Base-by-base conservation (phyloP, 2,113 vertebrate species). In the Prionailurus viverrinus region DNA sequence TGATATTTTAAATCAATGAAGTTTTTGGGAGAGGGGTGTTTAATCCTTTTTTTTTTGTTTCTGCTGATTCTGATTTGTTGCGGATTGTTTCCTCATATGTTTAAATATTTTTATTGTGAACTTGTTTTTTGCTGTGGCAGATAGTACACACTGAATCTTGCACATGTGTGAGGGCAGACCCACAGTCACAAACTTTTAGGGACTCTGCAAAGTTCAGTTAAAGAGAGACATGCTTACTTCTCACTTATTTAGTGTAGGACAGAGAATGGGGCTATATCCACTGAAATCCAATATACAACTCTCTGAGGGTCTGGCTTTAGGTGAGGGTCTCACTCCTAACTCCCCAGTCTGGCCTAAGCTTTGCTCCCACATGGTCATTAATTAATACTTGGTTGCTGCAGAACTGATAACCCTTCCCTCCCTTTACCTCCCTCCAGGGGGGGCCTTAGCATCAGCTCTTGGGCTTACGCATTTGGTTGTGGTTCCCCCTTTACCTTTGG, bases 1-100 rank as follows among this genome's bases (percentile, higher is more conserved):
- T 83, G 48, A 48, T 63, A 68, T 51, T 89, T 97, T 66, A 90
- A 86, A 45, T 91, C 80, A 89, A 58, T 74, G 33, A 97, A 80
- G 41, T 80, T 80, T 16, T 69, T n/a, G 5, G 33, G 80, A 48
- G 31, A n/a, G 27, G 27, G 25, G 0, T 16, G 4, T 82, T 71
- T 48, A 63, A n/a, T 53, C 25, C 39, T 78, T 80, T 92, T 76
- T 39, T 36, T 41, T 36, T 65, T 7, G 11, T 87, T 89, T 89
- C 68, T 93, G 63, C 33, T 80, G 69, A 83, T 53, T 88, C 63
- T 74, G 4, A 68, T 53, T 68, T 85, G 65, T 48, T 12, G 23
- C 61, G 19, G 29, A 9, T 39, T 63, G 12, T 74, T 91, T 73
- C 71, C 31, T 87, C 13, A 1, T 36, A 55, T 45, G 45, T 81